Evolutionary conservation across 2,888 invertebrate species (phyloP), one percentile per base, ranked within the genome.

Genomic region (Geophilus truncorum): DNA sequence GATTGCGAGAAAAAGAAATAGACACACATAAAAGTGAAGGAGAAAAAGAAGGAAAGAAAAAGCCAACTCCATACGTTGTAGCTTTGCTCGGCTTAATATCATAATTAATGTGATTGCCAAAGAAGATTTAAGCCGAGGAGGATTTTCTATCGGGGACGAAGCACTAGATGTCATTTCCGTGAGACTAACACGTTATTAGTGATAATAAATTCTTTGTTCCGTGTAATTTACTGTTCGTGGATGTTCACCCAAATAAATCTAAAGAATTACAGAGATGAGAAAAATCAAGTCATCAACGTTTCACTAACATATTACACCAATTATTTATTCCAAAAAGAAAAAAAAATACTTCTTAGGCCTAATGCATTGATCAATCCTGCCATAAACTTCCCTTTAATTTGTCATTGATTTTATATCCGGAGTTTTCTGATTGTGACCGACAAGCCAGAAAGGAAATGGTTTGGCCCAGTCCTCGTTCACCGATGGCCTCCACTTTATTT

Each of bases 371-470:
- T 45, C 15, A 45, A 12, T 32, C n/a, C n/a, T n/a, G n/a, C n/a
- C n/a, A n/a, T n/a, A n/a, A 51, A 6, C 3, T 18, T 51, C 18
- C 18, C 25, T 70, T 25, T 70, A 70, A 70, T 70, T 70, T 7
- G 70, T 25, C 70, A 70, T 70, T 70, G 70, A 70, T 70, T 70
- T 70, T 70, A 28, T 70, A 70, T 70, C 28, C 51, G 51, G 18
- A 28, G 12, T 70, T 70, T 70, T 70, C 70, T 70, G 70, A 70
- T 70, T 70, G 70, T 28, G 70, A 70, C 28, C 70, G 70, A 70
- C 70, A 70, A 70, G 70, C 70, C 70, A 70, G 70, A 70, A 70
- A 70, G 70, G 70, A 70, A 70, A 70, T 70, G 70, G 70, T 70
- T 28, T 70, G 70, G 70, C 28, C 28, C 10, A 70, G 70, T 23